Percentiles rank a stretch among this genome's conserved stretches.
phyloP scores from a whole-genome alignment of 2,888 invertebrate genomes.

The Calameuta filiformis region DNA sequence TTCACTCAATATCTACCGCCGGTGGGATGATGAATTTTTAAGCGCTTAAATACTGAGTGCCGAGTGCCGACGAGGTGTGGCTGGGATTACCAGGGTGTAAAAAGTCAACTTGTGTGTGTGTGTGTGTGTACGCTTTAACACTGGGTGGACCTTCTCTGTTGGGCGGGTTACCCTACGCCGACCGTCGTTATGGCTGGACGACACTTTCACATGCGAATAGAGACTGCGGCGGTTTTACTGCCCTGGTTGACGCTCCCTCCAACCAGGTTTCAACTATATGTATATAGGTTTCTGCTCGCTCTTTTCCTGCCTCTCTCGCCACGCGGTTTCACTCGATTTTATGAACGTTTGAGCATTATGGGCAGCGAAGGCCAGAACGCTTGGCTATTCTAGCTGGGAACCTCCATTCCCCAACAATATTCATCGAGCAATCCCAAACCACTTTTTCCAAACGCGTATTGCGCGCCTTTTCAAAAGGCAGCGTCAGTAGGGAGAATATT shows the following conservation, averaged over 20 bases:
- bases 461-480: not conserved
- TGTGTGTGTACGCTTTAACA: not conserved
- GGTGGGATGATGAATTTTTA: constrained; percentile 15
- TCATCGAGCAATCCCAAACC: not conserved
- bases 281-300: not conserved
- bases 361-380: not conserved
- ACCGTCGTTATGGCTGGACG: not conserved
- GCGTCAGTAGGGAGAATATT: not conserved
- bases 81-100: constrained; percentile 15
- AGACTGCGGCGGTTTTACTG: not conserved
- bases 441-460: not conserved
- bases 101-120: constrained; percentile 13
- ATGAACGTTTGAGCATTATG: constrained; percentile 7
- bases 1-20: not conserved
- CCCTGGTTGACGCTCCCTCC: not conserved
- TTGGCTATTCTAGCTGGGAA: not conserved
- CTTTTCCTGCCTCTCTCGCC: not conserved
- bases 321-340: not conserved
- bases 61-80: not conserved
- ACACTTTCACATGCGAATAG: not conserved
- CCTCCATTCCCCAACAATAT: not conserved
- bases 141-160: not conserved
- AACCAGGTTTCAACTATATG: too few relatives aligned
- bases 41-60: constrained; percentile 15
- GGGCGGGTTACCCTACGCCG: not conserved